Base-by-base conservation (phyloP, 2,888 invertebrate genomes). In the Heliconius erato region DNA sequence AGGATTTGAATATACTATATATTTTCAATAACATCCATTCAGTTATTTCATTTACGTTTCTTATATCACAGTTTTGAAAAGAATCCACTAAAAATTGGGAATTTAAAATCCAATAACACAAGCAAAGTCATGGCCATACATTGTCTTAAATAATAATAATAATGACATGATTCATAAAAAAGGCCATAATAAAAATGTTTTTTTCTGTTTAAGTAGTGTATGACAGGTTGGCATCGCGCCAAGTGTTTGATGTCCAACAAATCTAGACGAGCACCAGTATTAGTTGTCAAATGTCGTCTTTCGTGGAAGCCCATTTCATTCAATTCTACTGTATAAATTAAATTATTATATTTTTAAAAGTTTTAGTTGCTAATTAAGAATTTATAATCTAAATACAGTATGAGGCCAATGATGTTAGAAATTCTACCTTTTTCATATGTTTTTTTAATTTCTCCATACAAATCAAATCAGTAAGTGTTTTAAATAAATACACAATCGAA, bases 181-280 rank as follows among this genome's bases (percentile, higher is more conserved):
- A 80, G 65, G 26, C 65, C n/a, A 59, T 28, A 32, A 76, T 76
- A 79, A 54, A 79, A 82, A 79, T 72, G 65, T 68, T 74, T 79
- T 74, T 72, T 79, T 59, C 40, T 79, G 59, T 79, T 68, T 79
- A 74, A 59, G 67, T 68, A 78, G 78, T 68, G 69, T 84, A 74
- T 79, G 80, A 84, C 80, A 79, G 71, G 69, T 77, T 85, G 85
- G 85, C 83, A 14, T 7, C 6, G 32, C 4, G 81, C 84, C 85
- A 85, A 81, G 3, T 69, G 82, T 85, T 85, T 85, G 85, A 85
- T 84, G 84, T 84, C 67, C 72, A 71, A 82, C 83, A 82, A 84
- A 86, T 86, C 83, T 83, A 85, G 82, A 76, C 82, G 82, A 84
- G 83, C 84, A 83, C 80, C 83, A 84, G 82, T 85, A 83, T 83